Evolutionary conservation across 2,113 vertebrate genomes (phyloP).

Genomic region (Prunella himalayana): DNA sequence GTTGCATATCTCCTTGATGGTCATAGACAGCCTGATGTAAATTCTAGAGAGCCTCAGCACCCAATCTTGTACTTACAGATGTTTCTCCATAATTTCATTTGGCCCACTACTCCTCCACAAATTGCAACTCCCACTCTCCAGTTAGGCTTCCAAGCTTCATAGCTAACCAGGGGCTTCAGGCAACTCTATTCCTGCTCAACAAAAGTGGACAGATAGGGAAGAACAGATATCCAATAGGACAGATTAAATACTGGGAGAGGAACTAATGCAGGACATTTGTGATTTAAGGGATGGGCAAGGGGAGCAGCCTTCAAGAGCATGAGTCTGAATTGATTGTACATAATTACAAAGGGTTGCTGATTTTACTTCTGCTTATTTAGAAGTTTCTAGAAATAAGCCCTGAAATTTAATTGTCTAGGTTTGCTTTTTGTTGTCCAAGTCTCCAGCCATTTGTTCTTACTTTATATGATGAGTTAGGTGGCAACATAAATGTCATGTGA

Average conservation of each 20-base stretch:
- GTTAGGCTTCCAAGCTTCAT: background rate
- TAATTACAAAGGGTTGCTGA: background rate
- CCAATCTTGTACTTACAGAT: background rate
- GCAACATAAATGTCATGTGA: background rate
- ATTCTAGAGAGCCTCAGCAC: background rate
- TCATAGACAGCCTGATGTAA: background rate
- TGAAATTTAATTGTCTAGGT: background rate
- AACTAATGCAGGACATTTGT: background rate
- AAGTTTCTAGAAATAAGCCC: background rate
- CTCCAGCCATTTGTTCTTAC: background rate
- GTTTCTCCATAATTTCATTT: background rate
- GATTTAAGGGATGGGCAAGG: background rate
- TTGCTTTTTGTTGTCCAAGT: background rate
- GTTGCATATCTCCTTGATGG: background rate
- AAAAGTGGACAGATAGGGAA: background rate
- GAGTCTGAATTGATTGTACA: background rate
- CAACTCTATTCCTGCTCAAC: background rate
- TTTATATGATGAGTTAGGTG: background rate
- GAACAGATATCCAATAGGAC: background rate
- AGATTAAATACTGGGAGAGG: background rate
- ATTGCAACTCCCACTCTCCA: background rate
- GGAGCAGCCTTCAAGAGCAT: accelerated
- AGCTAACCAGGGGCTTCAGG: background rate
- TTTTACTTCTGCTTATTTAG: background rate
- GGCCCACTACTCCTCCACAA: background rate